These are phyloP conservation scores for Cremastinae sp. DNA, from an alignment of 2,888 invertebrate genomes.

Conservation along the genomic window DNA sequence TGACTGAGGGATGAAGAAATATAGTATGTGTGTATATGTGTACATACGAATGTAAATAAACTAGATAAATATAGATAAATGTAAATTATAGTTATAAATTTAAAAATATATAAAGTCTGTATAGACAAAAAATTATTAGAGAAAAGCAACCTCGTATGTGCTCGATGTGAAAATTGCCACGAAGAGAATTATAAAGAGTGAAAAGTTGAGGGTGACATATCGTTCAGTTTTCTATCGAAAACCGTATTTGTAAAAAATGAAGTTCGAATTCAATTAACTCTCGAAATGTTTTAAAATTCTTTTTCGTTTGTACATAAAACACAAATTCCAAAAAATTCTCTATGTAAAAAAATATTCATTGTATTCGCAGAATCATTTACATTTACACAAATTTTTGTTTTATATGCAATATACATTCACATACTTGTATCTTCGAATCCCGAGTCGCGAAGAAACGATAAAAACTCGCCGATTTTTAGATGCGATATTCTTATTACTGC, in stretches of 20 bases:
- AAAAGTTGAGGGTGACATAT: slow-evolving; percentile 67
- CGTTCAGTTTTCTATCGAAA: slow-evolving; percentile 66
- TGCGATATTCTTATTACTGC: slow-evolving; percentile 47
- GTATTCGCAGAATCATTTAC: no score
- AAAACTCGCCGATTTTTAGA: slow-evolving; percentile 28
- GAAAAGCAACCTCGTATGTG: slow-evolving; percentile 63
- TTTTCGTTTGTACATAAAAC: no score
- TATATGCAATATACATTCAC: slow-evolving; percentile 25
- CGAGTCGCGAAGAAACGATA: slow-evolving; percentile 11
- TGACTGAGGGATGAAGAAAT: slow-evolving; percentile 25
- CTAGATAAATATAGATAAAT: slow-evolving; percentile 34
- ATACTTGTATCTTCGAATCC: slow-evolving; percentile 31
- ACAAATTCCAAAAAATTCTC: no score
- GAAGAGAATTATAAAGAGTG: slow-evolving; percentile 21
- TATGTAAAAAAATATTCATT: no score
- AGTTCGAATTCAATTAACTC: slow-evolving; percentile 32
- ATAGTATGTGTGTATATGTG: slow-evolving; percentile 54
- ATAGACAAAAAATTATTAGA: slow-evolving; percentile 61
- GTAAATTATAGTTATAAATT: slow-evolving; percentile 61
- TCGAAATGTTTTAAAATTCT: no score
- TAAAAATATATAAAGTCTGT: slow-evolving; percentile 67
- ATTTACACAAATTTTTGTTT: neutral
- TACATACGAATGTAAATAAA: slow-evolving; percentile 56
- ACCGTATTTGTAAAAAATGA: slow-evolving; percentile 59
- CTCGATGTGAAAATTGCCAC: slow-evolving; percentile 34